phyloP scores from a whole-genome alignment of 2,888 invertebrate genomes.

The Drosophila vallismaia region DNA sequence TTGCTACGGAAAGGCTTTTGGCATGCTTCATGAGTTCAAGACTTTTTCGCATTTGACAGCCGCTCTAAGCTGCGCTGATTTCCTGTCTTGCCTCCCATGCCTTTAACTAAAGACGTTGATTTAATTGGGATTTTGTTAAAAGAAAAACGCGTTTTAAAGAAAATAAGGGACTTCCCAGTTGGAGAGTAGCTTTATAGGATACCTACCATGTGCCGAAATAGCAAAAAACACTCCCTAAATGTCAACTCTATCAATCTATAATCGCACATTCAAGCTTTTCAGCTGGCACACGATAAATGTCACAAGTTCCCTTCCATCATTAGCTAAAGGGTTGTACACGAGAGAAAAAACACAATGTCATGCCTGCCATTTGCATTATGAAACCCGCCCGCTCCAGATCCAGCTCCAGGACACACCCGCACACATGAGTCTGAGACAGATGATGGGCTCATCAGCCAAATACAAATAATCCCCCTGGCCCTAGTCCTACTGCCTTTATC shows the following conservation, averaged over 20 bases:
- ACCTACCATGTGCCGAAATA: neutral
- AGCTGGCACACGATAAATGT: constrained; percentile 47
- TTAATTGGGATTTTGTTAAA: constrained; percentile 12
- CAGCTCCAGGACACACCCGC: constrained; percentile 10
- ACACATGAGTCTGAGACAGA: constrained; percentile 36
- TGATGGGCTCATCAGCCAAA: constrained; percentile 43
- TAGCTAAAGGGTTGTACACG: constrained; percentile 73
- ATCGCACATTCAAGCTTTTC: constrained; percentile 1
- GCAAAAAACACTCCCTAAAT: constrained; percentile 4
- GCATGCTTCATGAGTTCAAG: constrained; percentile 68
- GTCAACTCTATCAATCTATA: constrained; percentile 30
- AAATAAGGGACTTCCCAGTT: too few relatives aligned
- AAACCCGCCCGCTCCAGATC: constrained; percentile 18
- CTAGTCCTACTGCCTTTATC: neutral
- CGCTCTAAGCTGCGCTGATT: constrained; percentile 10
- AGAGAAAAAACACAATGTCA: constrained; percentile 73
- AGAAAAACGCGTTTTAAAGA: neutral
- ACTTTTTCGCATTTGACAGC: constrained; percentile 64
- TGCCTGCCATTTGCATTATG: constrained; percentile 67
- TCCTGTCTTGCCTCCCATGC: neutral
- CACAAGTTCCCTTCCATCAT: constrained; percentile 64
- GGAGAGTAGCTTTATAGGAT: neutral
- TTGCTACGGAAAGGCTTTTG: constrained; percentile 75
- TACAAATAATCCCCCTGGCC: constrained; percentile 24
- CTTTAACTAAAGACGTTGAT: constrained; percentile 10